Percentiles rank a stretch among this genome's conserved stretches.
These are phyloP conservation scores for Mormoops blainvillei DNA, from an alignment of 2,113 vertebrate genomes.

Conservation along the genomic window DNA sequence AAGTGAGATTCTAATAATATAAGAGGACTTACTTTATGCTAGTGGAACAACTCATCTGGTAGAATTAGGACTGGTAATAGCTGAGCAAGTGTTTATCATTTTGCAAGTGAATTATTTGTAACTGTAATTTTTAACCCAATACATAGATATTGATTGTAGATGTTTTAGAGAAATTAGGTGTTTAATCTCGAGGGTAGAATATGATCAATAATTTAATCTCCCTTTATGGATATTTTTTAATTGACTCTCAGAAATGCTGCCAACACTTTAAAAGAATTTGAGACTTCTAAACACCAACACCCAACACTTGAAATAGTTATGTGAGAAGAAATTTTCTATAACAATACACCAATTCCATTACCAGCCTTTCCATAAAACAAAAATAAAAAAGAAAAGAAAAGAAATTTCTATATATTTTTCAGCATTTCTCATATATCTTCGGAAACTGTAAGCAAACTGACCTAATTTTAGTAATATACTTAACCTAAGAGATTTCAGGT, in stretches of 20 bases:
- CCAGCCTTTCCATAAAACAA: conserved; percentile 14
- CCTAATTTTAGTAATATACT: neutral
- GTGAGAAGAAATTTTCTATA: conserved; percentile 53
- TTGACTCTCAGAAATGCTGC: neutral
- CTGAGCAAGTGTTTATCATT: neutral
- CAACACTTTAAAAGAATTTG: neutral
- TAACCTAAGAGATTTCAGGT: conserved; percentile 12
- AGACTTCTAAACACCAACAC: conserved; percentile 31
- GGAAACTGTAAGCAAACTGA: neutral
- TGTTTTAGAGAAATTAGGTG: neutral
- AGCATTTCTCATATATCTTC: neutral
- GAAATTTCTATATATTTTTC: conserved; percentile 13
- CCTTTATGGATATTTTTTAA: neutral
- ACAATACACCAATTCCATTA: conserved; percentile 29
- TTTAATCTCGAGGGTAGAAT: neutral
- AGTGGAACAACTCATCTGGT: neutral
- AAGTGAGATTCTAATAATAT: neutral
- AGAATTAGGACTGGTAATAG: neutral
- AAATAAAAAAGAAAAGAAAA: neutral
- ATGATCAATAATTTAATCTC: neutral
- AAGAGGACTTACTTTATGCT: neutral
- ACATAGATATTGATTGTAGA: neutral
- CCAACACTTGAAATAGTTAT: conserved; percentile 18
- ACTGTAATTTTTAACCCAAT: neutral
- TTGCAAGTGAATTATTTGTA: neutral